These are phyloP conservation scores for Lasioglossum vierecki DNA, from an alignment of 2,888 invertebrate genomes.

Conservation along the genomic window DNA sequence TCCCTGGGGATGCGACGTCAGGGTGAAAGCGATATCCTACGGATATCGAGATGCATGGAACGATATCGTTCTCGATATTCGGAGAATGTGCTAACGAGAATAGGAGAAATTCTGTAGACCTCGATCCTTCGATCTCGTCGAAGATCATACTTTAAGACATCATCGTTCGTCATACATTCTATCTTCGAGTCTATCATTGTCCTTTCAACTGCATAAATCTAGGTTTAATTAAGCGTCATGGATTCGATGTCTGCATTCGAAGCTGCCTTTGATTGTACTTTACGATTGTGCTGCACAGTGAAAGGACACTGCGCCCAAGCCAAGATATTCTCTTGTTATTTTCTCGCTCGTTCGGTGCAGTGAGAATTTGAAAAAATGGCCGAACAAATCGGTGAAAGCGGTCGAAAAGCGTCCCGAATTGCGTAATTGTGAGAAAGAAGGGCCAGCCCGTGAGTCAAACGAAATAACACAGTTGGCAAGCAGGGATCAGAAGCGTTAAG, in stretches of 20 bases:
- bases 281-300: neutral
- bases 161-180: neutral
- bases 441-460: neutral
- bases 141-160: neutral
- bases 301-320: neutral
- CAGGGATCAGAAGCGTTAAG: conserved; percentile 66
- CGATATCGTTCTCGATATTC: neutral
- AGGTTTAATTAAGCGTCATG: neutral
- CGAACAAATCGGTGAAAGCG: neutral
- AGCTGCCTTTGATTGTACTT: neutral
- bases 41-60: conserved; percentile 5
- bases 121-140: neutral
- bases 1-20: conserved; percentile 50
- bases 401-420: neutral
- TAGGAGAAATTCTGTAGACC: conserved; percentile 17
- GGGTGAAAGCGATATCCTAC: conserved; percentile 57
- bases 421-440: neutral
- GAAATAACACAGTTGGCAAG: conserved; percentile 16
- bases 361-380: neutral
- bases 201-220: neutral
- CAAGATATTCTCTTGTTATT: neutral
- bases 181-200: neutral
- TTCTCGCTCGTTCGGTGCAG: neutral
- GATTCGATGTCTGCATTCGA: neutral
- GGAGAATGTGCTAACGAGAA: conserved; percentile 16